Evolutionary conservation across 2,113 vertebrate genomes (phyloP), one percentile per base, ranked within the genome.

Genomic region (Podilymbus podiceps): DNA sequence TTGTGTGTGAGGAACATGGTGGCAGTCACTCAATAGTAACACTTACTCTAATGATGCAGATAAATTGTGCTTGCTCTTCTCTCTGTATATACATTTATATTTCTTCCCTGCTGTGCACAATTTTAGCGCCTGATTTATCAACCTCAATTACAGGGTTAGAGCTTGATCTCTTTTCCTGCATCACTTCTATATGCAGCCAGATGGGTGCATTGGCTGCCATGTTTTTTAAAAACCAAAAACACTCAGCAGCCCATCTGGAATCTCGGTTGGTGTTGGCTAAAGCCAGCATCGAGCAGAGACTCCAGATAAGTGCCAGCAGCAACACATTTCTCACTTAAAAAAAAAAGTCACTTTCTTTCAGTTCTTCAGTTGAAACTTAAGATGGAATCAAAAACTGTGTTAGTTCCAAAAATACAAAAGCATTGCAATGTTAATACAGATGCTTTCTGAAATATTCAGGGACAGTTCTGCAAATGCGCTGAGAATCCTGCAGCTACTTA

Each of bases 201-300:
- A 97, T 98, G 98, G 97, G 89, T 97, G 59, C 96, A 85, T 97
- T 98, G 97, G 95, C 97, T 98, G 94, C 95, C 97, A 97, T 96
- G 97, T 97, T 90, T 97, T 97, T 95, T 90, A 97, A 98, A 98
- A 97, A 95, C 97, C 95, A 95, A 27, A 97, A 97, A 96, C 96
- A 96, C 90, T 96, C 96, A 95, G 83, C 96, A 96, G 89, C 90
- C 97, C 96, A 97, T 97, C 97, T 98, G 98, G 96, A 96, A 90
- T 96, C 96, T 95, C 81, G 56, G 88, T 97, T 88, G 88, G 96
- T 20, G 15, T 97, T 98, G 97, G 89, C 96, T 80, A 72, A 97
- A 96, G 94, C 94, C 91, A 90, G 97, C 96, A 59, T 68, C 1
- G 46, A 73, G 66, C 95, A 93, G 66, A 97, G 96, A 96, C 97